phyloP scores from a whole-genome alignment of 2,797 vertebrate genomes.

The Pangasius mekongensis region DNA sequence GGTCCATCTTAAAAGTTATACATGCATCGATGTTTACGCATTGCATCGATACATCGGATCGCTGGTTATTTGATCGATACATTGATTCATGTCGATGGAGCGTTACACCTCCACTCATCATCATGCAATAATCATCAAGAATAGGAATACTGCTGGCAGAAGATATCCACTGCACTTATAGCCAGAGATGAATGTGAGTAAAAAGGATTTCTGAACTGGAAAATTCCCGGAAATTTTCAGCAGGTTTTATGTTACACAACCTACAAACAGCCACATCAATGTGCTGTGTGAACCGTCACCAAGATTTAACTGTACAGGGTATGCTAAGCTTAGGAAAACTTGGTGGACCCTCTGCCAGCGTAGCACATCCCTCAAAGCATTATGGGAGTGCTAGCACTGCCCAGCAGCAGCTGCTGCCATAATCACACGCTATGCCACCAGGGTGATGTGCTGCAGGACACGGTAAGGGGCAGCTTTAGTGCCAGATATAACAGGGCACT shows the following conservation, averaged over 20 bases:
- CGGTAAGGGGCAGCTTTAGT: conserved; percentile 40
- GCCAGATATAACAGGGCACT: conserved; percentile 29
- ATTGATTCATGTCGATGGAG: no score
- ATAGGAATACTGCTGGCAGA: neutral
- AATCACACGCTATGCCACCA: conserved; percentile 36
- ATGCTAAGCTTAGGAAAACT: neutral
- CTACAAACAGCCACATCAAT: neutral
- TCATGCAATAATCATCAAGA: neutral
- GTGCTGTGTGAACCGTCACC: neutral
- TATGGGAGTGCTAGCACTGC: conserved; percentile 5
- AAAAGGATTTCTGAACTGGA: neutral
- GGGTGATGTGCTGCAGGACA: conserved; percentile 44
- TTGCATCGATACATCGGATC: no score
- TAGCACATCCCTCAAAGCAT: conserved; percentile 17
- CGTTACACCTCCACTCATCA: no score
- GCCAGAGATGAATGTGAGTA: neutral
- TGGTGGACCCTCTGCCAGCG: neutral
- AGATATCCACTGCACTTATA: neutral
- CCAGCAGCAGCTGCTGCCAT: conserved; percentile 37
- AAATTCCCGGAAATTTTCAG: neutral
- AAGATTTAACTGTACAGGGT: neutral
- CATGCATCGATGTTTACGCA: no score
- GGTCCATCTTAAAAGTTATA: no score
- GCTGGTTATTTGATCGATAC: no score
- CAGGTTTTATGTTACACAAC: neutral